Conservation (phyloP, 2,797 vertebrate genomes). For the Pelobates cultripes region DNA sequence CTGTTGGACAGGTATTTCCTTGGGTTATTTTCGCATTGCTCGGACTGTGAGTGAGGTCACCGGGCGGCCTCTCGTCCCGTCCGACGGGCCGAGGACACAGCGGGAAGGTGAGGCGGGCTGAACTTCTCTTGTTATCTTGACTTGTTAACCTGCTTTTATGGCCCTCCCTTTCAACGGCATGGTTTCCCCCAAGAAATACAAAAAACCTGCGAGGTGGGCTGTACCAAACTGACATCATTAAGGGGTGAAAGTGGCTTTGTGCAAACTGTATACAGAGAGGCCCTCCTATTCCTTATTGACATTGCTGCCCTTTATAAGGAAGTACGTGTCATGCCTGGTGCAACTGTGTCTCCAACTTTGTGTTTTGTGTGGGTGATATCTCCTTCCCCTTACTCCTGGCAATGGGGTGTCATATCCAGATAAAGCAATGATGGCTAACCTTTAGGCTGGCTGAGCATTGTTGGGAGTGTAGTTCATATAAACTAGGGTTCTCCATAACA, state of each 20-base stretch:
- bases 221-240: background rate
- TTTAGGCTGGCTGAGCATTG: too few species aligned
- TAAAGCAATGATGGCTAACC: too few species aligned
- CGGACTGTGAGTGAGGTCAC: background rate
- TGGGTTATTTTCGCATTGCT: too few species aligned
- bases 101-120: background rate
- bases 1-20: background rate
- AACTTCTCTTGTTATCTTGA: background rate
- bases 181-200: slow-evolving; percentile 6
- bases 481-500: too few species aligned
- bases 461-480: too few species aligned
- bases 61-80: background rate
- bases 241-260: background rate
- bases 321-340: background rate
- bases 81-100: background rate
- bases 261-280: background rate
- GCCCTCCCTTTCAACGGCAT: background rate
- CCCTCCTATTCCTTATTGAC: background rate
- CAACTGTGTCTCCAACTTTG: background rate
- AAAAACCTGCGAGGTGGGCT: background rate
- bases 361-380: background rate
- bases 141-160: background rate
- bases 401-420: too few species aligned
- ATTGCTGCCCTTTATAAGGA: background rate
- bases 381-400: too few species aligned